A percentile compares a stretch with the other conserved stretches of the same genome.
These are phyloP conservation scores for Zygaena filipendulae DNA, from an alignment of 2,888 invertebrate species.

Conservation along the genomic window DNA sequence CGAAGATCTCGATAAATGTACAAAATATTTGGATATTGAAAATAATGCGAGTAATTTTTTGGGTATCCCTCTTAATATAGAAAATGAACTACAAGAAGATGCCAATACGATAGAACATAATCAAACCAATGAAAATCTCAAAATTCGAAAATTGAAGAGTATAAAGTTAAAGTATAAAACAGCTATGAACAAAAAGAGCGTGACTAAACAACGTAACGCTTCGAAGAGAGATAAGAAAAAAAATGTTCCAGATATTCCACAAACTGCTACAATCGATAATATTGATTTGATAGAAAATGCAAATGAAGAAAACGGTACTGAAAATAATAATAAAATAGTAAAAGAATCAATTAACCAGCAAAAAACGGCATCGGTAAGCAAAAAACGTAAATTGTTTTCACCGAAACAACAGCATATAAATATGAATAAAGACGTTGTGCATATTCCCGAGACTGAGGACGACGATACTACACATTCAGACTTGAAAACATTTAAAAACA, in stretches of 20 bases:
- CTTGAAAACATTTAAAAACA: conserved; percentile 18
- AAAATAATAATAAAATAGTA: conserved; percentile 11
- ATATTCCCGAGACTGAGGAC: conserved; percentile 16
- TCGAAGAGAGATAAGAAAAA: conserved; percentile 16
- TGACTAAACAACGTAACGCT: conserved; percentile 7
- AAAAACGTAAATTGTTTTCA: conserved; percentile 49
- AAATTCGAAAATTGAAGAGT: conserved; percentile 3
- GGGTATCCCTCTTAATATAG: too few species aligned
- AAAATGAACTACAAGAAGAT: too few species aligned
- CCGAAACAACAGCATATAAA: conserved; percentile 31
- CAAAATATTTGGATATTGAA: conserved; percentile 23
- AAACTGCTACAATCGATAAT: too few species aligned
- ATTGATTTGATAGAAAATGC: conserved; percentile 25
- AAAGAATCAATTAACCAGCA: background rate
- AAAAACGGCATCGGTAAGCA: conserved; percentile 20
- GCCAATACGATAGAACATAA: too few species aligned
- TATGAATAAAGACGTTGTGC: conserved; percentile 18
- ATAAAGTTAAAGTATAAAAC: conserved; percentile 8
- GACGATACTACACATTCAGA: conserved; percentile 6
- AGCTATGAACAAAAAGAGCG: too few species aligned
- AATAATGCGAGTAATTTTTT: too few species aligned
- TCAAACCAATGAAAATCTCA: too few species aligned
- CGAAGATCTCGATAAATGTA: conserved; percentile 30
- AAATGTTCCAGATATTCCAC: conserved; percentile 19
- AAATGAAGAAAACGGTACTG: conserved; percentile 15